Conservation (phyloP, 1,140 invertebrate genomes). For the Chionoecetes opilio region DNA sequence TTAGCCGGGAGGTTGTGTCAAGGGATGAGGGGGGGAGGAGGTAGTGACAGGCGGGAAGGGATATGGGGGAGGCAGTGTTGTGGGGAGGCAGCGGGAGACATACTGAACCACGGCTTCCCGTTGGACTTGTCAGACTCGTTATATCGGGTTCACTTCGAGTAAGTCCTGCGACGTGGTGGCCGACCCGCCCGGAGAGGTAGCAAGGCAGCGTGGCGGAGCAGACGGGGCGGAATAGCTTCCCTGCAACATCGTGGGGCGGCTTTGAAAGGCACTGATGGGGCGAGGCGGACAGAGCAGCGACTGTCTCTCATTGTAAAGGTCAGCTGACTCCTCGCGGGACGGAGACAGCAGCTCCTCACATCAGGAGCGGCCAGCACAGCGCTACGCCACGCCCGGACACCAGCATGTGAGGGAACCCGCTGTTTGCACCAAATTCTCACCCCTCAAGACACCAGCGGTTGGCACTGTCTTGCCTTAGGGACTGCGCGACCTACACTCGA, state of each 20-base stretch:
- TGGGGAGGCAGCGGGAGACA: background rate
- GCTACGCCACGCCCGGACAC: background rate
- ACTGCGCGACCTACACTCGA: background rate
- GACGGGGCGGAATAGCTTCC: background rate
- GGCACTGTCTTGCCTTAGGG: slow-evolving; percentile 3
- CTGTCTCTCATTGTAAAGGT: slow-evolving; percentile 18
- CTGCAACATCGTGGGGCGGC: no score
- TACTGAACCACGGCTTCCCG: background rate
- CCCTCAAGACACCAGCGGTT: background rate
- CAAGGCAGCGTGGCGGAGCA: background rate
- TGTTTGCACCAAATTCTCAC: background rate
- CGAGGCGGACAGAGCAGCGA: slow-evolving; percentile 23
- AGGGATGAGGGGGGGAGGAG: background rate
- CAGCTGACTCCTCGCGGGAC: slow-evolving; percentile 12
- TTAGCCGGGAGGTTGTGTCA: background rate
- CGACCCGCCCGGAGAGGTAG: background rate
- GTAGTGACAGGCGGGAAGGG: background rate
- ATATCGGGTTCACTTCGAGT: background rate
- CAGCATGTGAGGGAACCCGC: background rate
- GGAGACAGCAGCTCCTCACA: slow-evolving; percentile 2
- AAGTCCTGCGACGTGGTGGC: background rate
- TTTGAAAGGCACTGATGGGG: background rate
- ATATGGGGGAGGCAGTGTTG: no score
- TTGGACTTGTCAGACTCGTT: background rate
- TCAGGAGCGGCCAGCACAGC: background rate